Percentiles rank a stretch among this genome's conserved stretches.
Evolutionary conservation across 2,113 vertebrate species (phyloP).

Genomic region (Nettapus auritus): DNA sequence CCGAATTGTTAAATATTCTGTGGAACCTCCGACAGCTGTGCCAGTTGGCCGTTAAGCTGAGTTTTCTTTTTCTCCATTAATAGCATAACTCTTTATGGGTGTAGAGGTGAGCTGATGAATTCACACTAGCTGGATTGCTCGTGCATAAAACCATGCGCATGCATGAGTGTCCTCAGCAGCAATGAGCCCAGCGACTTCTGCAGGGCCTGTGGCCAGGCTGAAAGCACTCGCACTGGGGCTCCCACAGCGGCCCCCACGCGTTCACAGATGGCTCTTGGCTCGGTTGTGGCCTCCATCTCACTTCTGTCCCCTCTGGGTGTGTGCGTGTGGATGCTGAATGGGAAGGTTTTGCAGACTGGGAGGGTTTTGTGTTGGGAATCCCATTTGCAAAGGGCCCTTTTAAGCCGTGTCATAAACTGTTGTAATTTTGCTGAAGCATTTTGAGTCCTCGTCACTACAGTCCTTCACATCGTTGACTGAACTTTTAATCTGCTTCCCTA

Average conservation of each 20-base stretch:
- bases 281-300: background rate
- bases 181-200: rapidly evolving
- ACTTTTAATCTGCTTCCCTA: background rate
- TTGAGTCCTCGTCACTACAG: background rate
- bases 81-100: background rate
- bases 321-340: background rate
- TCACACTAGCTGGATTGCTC: background rate
- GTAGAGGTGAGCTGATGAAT: background rate
- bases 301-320: background rate
- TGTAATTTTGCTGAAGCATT: background rate
- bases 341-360: background rate
- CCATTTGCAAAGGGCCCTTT: background rate
- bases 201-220: background rate
- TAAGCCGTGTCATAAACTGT: background rate
- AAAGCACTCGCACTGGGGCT: background rate
- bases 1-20: background rate
- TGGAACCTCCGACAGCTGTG: background rate
- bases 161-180: rapidly evolving
- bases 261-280: background rate
- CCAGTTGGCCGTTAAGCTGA: background rate
- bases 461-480: background rate
- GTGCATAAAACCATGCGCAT: rapidly evolving
- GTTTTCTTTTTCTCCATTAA: background rate
- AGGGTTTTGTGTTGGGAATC: rapidly evolving
- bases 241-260: background rate